These are phyloP conservation scores for Anser brachyrhynchus DNA, from an alignment of 2,113 vertebrate species.

Conservation along the genomic window DNA sequence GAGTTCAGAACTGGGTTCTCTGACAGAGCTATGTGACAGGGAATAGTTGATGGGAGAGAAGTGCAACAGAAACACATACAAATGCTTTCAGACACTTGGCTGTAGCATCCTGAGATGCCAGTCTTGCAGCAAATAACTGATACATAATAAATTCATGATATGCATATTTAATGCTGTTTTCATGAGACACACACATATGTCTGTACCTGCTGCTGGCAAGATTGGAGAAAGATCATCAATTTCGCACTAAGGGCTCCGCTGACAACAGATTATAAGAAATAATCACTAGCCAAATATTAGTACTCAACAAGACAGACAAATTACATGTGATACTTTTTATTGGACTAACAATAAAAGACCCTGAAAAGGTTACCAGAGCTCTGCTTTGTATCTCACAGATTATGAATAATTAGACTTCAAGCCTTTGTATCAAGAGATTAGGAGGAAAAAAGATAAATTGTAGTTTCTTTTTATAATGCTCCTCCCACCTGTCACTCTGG, in stretches of 20 bases:
- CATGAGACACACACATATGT: not conserved
- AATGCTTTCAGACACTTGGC: not conserved
- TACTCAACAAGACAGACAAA: slow-evolving; percentile 4
- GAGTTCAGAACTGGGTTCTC: not conserved
- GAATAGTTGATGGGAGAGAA: not conserved
- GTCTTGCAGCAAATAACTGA: not conserved
- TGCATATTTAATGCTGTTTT: slow-evolving; percentile 1
- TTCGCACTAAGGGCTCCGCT: not conserved
- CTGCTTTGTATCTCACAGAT: not conserved
- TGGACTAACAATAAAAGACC: not conserved
- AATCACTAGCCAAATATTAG: slow-evolving; percentile 38
- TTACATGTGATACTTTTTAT: not conserved
- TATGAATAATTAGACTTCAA: slow-evolving; percentile 24
- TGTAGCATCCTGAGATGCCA: not conserved
- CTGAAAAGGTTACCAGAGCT: not conserved
- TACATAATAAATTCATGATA: not conserved
- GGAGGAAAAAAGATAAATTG: not conserved
- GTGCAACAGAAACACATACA: not conserved
- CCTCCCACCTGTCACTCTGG: not conserved
- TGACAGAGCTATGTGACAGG: not conserved
- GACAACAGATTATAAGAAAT: slow-evolving; percentile 7
- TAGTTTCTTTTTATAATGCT: not conserved
- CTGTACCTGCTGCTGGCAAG: not conserved
- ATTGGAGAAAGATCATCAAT: not conserved
- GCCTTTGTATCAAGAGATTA: not conserved